phyloP scores from a whole-genome alignment of 1,140 invertebrate species.

The Drosophila subobscura region DNA sequence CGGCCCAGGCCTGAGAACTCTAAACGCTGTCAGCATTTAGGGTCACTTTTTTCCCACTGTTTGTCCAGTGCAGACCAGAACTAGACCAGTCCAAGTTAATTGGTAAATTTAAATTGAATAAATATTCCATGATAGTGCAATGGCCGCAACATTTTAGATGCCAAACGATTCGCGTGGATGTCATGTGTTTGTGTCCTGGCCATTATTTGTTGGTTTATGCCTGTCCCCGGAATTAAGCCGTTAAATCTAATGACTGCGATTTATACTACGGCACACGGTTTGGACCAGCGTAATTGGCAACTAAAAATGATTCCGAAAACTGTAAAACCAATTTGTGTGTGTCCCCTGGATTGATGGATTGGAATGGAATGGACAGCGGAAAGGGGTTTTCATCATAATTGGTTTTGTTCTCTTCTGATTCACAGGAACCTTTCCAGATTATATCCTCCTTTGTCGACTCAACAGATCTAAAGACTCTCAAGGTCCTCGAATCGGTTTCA shows the following conservation, averaged over 20 bases:
- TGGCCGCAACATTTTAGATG: constrained; percentile 53
- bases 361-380: no score
- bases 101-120: constrained; percentile 81
- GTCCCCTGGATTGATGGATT: constrained; percentile 21
- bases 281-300: constrained; percentile 59
- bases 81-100: constrained; percentile 60
- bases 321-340: constrained; percentile 34
- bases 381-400: constrained; percentile 1
- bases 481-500: neutral
- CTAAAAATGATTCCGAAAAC: constrained; percentile 51
- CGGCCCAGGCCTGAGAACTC: neutral
- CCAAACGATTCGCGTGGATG: constrained; percentile 48
- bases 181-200: constrained; percentile 20
- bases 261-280: constrained; percentile 40
- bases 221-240: constrained; percentile 57
- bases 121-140: constrained; percentile 77
- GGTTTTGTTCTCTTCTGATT: constrained; percentile 11
- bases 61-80: neutral
- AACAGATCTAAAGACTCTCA: neutral
- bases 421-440: neutral
- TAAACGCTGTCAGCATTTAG: constrained; percentile 75
- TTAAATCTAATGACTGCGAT: constrained; percentile 71
- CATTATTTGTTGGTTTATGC: constrained; percentile 44
- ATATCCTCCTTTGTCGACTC: neutral
- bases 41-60: constrained; percentile 34